Conservation (phyloP, 2,113 vertebrate species). For the Athene noctua region DNA sequence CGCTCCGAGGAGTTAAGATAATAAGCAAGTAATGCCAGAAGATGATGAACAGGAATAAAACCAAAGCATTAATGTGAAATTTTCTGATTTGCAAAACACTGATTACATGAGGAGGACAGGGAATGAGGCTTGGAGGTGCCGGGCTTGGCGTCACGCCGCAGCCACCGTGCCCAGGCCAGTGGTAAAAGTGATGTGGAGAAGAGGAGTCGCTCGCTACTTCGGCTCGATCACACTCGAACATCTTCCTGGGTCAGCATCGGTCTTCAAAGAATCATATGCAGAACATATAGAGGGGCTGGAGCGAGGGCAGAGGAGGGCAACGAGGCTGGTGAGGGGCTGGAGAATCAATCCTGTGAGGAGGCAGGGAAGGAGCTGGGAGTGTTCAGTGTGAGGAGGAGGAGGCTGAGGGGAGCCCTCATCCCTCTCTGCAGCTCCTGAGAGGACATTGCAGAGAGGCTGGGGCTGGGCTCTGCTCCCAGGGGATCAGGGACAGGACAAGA, state of each 20-base stretch:
- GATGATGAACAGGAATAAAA: neutral
- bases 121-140: neutral
- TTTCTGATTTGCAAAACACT: neutral
- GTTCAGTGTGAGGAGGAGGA: no score
- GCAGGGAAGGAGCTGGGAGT: no score
- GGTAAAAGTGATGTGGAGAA: neutral
- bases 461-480: no score
- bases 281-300: no score
- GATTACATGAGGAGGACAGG: neutral
- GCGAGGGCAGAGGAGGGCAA: no score
- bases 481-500: no score
- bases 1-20: neutral
- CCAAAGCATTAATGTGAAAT: neutral
- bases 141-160: fast-evolving
- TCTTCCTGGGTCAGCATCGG: neutral
- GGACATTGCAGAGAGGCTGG: no score
- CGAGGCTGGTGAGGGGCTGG: no score
- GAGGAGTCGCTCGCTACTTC: neutral
- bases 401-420: no score
- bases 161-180: fast-evolving
- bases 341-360: no score
- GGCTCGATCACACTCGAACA: fast-evolving
- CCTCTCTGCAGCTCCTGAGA: no score
- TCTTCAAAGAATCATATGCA: neutral
- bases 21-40: neutral